A percentile compares a stretch with the other conserved stretches of the same genome.
Conservation (phyloP, 2,888 invertebrate species). For the Apotomis betuletana region DNA sequence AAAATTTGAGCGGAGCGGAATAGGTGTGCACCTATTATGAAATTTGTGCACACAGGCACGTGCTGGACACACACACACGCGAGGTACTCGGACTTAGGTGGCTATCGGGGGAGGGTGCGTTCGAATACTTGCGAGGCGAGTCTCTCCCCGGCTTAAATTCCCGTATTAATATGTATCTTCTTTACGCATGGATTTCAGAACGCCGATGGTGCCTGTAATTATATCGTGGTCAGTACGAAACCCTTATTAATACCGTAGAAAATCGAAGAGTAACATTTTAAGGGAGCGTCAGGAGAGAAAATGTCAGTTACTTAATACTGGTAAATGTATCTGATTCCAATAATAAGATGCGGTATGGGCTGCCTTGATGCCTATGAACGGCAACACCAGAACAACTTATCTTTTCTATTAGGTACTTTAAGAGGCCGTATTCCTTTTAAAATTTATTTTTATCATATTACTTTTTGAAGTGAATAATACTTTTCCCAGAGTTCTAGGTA, state of each 20-base stretch:
- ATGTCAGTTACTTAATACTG: background rate
- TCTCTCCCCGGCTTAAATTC: slow-evolving; percentile 77
- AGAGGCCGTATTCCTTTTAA: too few species aligned
- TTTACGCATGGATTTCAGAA: slow-evolving; percentile 70
- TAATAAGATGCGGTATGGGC: too few species aligned
- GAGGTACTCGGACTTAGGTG: slow-evolving; percentile 72
- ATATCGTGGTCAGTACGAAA: slow-evolving; percentile 47
- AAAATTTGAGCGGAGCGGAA: slow-evolving; percentile 80
- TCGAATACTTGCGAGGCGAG: slow-evolving; percentile 74
- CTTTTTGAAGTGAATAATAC: too few species aligned
- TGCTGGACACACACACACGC: slow-evolving; percentile 56
- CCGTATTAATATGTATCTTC: slow-evolving; percentile 81
- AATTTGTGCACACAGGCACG: slow-evolving; percentile 70
- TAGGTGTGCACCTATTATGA: slow-evolving; percentile 82
- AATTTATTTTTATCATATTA: too few species aligned
- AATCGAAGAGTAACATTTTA: background rate
- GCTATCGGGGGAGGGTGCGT: slow-evolving; percentile 65
- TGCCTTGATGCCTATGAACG: too few species aligned
- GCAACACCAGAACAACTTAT: too few species aligned
- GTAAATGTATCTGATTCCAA: too few species aligned
- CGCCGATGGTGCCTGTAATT: slow-evolving; percentile 68
- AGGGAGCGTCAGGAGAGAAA: background rate
- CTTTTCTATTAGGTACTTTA: too few species aligned
- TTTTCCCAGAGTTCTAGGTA: too few species aligned
- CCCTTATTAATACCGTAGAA: slow-evolving; percentile 36